Conservation (phyloP, 2,113 vertebrate genomes). For the Piliocolobus tephrosceles region DNA sequence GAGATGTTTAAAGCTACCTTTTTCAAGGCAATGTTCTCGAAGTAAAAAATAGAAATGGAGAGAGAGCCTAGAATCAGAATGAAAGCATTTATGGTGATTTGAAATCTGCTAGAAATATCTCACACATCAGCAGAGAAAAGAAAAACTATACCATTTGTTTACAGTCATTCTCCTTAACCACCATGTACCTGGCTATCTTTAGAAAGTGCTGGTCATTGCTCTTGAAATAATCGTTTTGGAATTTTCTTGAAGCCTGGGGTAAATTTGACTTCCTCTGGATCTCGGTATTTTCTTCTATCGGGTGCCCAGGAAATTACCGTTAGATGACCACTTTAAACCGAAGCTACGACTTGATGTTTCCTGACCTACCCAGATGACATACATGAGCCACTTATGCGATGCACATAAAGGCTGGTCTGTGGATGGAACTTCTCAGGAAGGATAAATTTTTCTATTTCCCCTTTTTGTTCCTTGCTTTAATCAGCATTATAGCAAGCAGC, state of each 20-base stretch:
- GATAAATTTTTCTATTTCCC: neutral
- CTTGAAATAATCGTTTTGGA: neutral
- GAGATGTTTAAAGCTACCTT: neutral
- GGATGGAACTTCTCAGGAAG: neutral
- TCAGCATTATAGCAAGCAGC: neutral
- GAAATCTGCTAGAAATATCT: neutral
- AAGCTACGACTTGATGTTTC: neutral
- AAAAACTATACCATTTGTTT: neutral
- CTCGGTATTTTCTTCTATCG: neutral
- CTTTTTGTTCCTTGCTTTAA: neutral
- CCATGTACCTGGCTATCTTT: neutral
- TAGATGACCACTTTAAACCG: neutral
- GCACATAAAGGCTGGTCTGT: neutral
- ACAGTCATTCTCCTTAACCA: neutral
- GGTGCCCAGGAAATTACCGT: no score
- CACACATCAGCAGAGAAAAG: neutral
- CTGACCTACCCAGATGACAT: no score
- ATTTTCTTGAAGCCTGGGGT: neutral
- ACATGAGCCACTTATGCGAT: neutral
- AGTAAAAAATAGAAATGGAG: accelerated
- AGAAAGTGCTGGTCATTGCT: neutral
- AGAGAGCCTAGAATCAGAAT: neutral
- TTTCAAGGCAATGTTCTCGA: neutral
- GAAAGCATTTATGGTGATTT: neutral
- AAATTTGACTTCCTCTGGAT: neutral